Percentiles rank a stretch among this genome's conserved stretches.
Conservation (phyloP, 2,888 invertebrate species). For the Blastobasis adustella region DNA sequence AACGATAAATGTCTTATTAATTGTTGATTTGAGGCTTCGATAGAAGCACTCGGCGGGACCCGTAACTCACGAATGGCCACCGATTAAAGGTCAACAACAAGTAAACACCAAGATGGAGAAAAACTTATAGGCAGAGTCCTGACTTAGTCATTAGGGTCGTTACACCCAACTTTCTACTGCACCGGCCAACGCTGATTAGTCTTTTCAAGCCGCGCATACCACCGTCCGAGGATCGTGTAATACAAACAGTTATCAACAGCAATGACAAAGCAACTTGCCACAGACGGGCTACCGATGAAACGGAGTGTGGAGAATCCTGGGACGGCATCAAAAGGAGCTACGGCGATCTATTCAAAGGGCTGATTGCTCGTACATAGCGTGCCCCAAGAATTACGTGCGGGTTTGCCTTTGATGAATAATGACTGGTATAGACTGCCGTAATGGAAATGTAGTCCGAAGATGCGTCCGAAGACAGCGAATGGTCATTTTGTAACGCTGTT, state of each 20-base stretch:
- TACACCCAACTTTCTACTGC: conserved; percentile 58
- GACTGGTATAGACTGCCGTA: conserved; percentile 18
- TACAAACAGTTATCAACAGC: conserved; percentile 63
- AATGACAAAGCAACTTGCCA: conserved; percentile 54
- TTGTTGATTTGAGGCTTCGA: too few relatives aligned
- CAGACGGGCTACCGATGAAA: conserved; percentile 53
- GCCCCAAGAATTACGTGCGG: conserved; percentile 25
- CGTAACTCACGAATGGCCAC: too few relatives aligned
- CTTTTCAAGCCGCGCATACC: conserved; percentile 38
- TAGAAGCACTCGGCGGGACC: too few relatives aligned
- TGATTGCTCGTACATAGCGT: conserved; percentile 39
- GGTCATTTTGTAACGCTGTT: conserved; percentile 2
- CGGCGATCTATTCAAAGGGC: conserved; percentile 48
- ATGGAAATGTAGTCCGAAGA: conserved; percentile 2
- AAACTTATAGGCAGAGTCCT: neutral
- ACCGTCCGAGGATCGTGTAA: conserved; percentile 49
- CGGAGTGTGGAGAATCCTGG: conserved; percentile 61
- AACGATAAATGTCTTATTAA: too few relatives aligned
- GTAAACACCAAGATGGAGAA: too few relatives aligned
- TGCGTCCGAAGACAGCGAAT: neutral
- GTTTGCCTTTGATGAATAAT: conserved; percentile 38
- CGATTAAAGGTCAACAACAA: too few relatives aligned
- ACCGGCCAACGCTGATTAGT: conserved; percentile 46
- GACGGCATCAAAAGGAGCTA: conserved; percentile 45
- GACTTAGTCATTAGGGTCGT: conserved; percentile 30